Percentiles rank a stretch among this genome's conserved stretches.
phyloP scores from a whole-genome alignment of 2,797 vertebrate species.

The Periophthalmus magnuspinnatus region DNA sequence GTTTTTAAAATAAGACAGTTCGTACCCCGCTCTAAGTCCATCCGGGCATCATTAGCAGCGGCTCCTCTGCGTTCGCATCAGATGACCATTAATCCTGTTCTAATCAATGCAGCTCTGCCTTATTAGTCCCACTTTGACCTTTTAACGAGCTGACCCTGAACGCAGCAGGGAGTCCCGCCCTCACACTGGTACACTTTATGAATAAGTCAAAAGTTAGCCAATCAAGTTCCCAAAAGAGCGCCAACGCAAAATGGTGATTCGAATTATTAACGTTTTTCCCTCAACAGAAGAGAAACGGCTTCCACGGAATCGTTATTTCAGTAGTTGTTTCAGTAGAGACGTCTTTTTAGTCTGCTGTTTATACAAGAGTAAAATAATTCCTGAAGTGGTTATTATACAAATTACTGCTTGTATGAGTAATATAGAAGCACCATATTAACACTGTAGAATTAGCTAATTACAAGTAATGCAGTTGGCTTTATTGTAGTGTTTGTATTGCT shows the following conservation, averaged over 20 bases:
- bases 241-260: slow-evolving; percentile 32
- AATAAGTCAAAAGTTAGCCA: slow-evolving; percentile 66
- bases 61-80: slow-evolving; percentile 34
- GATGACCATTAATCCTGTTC: slow-evolving; percentile 61
- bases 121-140: slow-evolving; percentile 69
- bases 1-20: background rate
- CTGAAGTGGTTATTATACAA: background rate
- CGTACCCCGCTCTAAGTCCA: background rate
- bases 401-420: background rate
- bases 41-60: slow-evolving; percentile 51
- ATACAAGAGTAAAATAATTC: background rate
- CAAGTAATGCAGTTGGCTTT: no score
- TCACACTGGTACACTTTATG: slow-evolving; percentile 65
- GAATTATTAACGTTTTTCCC: slow-evolving; percentile 50
- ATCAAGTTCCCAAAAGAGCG: slow-evolving; percentile 32
- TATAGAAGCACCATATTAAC: no score
- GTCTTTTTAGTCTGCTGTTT: background rate
- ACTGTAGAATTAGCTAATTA: no score
- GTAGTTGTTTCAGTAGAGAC: background rate
- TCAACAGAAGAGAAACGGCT: background rate
- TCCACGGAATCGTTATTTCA: background rate
- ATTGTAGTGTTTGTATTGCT: no score
- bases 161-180: slow-evolving; percentile 41
- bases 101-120: slow-evolving; percentile 60
- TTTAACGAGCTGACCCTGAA: slow-evolving; percentile 51